These are phyloP conservation scores for Deroplatys truncata DNA, from an alignment of 2,888 invertebrate species.

Conservation along the genomic window DNA sequence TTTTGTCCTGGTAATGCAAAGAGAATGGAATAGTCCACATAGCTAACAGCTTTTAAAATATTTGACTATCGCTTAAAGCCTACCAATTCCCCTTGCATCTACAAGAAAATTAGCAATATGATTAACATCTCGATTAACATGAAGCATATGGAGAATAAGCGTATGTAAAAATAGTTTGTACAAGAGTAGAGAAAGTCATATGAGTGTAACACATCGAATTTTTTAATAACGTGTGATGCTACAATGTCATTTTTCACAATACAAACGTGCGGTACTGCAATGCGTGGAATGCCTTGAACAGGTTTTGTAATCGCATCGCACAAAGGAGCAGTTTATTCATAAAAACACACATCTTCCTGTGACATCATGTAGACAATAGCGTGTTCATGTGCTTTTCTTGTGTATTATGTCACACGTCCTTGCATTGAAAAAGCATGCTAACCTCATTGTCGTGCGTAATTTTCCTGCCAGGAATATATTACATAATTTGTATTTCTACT, in stretches of 20 bases:
- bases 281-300: background rate
- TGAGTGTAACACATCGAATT: no score
- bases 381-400: background rate
- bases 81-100: no score
- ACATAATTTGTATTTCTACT: background rate
- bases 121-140: no score
- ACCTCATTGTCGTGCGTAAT: background rate
- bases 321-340: background rate
- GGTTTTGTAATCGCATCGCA: background rate
- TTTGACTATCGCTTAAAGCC: no score
- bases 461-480: background rate
- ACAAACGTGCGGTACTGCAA: background rate
- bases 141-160: no score
- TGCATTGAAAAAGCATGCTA: background rate
- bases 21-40: no score
- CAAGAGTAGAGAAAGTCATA: no score
- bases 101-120: no score
- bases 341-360: background rate
- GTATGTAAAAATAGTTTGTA: no score
- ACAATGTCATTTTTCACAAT: background rate
- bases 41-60: no score
- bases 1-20: no score
- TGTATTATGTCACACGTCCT: background rate
- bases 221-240: no score
- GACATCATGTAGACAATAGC: background rate